These are phyloP conservation scores for Megalurothrips usitatus DNA, from an alignment of 2,888 invertebrate genomes.

Conservation along the genomic window DNA sequence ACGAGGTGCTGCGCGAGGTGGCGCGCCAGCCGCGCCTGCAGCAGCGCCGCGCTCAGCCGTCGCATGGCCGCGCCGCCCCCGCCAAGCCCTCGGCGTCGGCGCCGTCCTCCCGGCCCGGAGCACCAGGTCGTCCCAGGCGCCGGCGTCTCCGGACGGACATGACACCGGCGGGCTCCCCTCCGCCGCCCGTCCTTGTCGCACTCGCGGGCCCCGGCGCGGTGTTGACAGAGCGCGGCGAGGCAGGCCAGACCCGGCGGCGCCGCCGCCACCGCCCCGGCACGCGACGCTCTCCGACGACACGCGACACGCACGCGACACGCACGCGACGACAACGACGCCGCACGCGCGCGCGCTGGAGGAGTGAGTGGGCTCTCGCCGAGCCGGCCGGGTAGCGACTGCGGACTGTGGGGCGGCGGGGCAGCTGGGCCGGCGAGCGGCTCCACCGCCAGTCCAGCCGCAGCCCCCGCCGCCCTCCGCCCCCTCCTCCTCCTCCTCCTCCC, in stretches of 20 bases:
- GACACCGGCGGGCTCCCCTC: not conserved
- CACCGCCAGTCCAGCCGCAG: not conserved
- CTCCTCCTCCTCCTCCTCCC: not conserved
- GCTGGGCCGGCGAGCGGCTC: not conserved
- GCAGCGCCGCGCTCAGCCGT: not conserved
- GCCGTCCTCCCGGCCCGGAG: not conserved
- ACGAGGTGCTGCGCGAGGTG: not conserved
- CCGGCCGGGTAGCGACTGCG: slow-evolving; percentile 15
- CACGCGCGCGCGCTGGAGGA: not conserved
- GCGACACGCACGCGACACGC: not conserved
- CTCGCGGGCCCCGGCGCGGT: not conserved
- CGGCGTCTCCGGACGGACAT: not conserved
- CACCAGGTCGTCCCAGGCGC: not conserved
- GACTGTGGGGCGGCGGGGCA: not conserved
- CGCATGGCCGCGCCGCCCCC: not conserved
- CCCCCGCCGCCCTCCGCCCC: not conserved
- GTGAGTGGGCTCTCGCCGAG: not conserved
- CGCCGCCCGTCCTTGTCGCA: not conserved
- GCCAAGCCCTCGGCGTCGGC: not conserved
- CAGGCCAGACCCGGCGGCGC: no score
- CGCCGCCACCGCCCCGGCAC: not conserved
- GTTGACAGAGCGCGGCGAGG: not conserved
- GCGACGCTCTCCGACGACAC: not conserved
- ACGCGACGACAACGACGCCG: not conserved
- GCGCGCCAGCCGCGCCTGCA: not conserved